phyloP scores from a whole-genome alignment of 1,140 invertebrate genomes.

The Matsumurasca onukii region DNA sequence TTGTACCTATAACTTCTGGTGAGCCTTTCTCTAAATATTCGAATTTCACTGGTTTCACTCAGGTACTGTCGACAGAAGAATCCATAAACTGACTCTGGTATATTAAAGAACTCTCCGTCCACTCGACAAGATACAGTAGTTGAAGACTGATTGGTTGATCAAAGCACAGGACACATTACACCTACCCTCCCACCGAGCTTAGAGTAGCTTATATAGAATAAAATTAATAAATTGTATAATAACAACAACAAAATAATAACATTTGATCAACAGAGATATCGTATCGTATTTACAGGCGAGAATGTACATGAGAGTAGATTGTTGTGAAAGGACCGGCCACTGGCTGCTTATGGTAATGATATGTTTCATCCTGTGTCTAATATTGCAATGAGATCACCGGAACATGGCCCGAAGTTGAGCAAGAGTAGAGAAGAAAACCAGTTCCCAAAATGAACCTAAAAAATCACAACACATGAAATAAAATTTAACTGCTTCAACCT shows the following conservation, averaged over 20 bases:
- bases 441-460: background rate
- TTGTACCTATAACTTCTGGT: too few species aligned
- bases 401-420: slow-evolving; percentile 12
- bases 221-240: slow-evolving; percentile 29
- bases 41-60: too few species aligned
- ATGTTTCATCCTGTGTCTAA: slow-evolving; percentile 22
- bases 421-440: slow-evolving; percentile 1
- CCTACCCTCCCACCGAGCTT: slow-evolving; percentile 15
- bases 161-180: slow-evolving; percentile 5
- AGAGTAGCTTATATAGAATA: slow-evolving; percentile 26
- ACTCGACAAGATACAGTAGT: background rate
- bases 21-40: too few species aligned
- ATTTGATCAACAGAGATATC: slow-evolving; percentile 24
- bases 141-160: slow-evolving; percentile 14
- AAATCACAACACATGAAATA: background rate
- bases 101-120: too few species aligned
- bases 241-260: slow-evolving; percentile 31
- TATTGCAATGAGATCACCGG: slow-evolving; percentile 21
- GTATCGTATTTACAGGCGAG: slow-evolving; percentile 23
- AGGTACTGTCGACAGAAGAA: too few species aligned
- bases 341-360: slow-evolving; percentile 16
- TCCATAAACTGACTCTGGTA: too few species aligned
- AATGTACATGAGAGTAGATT: slow-evolving; percentile 10
- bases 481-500: slow-evolving; percentile 15
- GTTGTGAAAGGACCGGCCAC: background rate